Base-by-base conservation (phyloP, 2,888 invertebrate species). In the Chrysotoxum bicinctum region DNA sequence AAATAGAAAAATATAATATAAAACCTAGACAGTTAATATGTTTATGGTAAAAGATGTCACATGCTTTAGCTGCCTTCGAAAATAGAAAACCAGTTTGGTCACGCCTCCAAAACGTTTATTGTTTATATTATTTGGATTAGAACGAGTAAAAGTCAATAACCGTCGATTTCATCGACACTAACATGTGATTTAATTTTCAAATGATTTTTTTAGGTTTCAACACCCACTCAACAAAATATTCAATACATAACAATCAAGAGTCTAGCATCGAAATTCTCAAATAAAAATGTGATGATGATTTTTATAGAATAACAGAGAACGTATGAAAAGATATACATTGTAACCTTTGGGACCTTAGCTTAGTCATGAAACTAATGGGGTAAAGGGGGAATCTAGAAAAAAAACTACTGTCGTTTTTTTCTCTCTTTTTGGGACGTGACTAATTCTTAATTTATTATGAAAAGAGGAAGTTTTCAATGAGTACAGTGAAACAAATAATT, bases 51-150 rank as follows among this genome's bases (percentile, higher is more conserved):
- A 84, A 70, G 58, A 64, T 84, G 83, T 79, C 83, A 78, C 23
- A 40, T 54, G 62, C 70, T 58, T 56, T 75, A 3, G 23, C 12
- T 66, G 6, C 12, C 54, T 23, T 10, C 50, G 40, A 40, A 30
- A 56, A 50, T 79, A 54, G 58, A 35, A 40, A 78, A 79, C 83
- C 74, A 64, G 83, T 84, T 84, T 78, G 70, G 83, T 74, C 83
- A 84, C 83, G 50, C 83, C 70, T 78, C 69, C 69, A 64, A 83
- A 78, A 74, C 68, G 72, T 48, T 69, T 45, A 16, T 40, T 26
- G 14, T 21, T 58, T 58, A 10, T 23, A 23, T 2, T 35, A 23
- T 50, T 74, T 69, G 35, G 23, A 23, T 45, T 43, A 21, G 45
- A 30, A 50, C 35, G 21, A n/a, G 52, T 32, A 73, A 78, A 74